These are phyloP conservation scores for Frankliniella fusca DNA, from an alignment of 2,888 invertebrate genomes.

Conservation along the genomic window DNA sequence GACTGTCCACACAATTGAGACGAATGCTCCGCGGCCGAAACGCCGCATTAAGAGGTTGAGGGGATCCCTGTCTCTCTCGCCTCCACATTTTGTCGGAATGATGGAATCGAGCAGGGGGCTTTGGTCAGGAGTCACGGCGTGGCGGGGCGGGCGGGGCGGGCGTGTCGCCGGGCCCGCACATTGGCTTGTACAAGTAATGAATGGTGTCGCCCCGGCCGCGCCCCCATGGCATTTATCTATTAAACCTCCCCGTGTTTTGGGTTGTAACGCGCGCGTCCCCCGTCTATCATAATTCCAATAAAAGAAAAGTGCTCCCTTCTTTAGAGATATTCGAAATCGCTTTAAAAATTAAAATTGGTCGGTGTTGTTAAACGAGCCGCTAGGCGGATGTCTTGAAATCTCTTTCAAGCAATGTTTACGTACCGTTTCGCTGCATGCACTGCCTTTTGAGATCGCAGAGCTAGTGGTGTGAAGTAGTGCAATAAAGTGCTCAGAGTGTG, in stretches of 20 bases:
- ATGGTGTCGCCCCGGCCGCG: neutral
- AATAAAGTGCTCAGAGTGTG: too few relatives aligned
- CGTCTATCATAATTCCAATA: too few relatives aligned
- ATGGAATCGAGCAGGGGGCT: neutral
- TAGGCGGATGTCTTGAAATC: too few relatives aligned
- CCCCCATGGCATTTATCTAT: constrained; percentile 19
- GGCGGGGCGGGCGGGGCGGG: neutral
- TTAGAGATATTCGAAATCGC: too few relatives aligned
- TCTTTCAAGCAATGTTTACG: too few relatives aligned
- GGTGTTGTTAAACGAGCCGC: too few relatives aligned
- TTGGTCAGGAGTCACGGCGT: neutral
- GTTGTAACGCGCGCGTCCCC: too few relatives aligned
- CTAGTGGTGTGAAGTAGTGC: too few relatives aligned
- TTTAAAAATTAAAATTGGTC: too few relatives aligned
- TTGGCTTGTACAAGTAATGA: neutral
- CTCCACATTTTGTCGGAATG: constrained; percentile 14
- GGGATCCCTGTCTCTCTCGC: neutral
- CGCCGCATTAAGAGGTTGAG: constrained; percentile 7
- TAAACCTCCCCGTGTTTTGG: neutral
- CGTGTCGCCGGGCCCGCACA: neutral
- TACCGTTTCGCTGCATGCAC: too few relatives aligned
- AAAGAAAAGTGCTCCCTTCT: too few relatives aligned
- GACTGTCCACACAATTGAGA: neutral
- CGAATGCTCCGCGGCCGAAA: constrained; percentile 6
- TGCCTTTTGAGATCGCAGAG: too few relatives aligned